These are phyloP conservation scores for Rotaria socialis DNA, from an alignment of 2,888 invertebrate genomes.

Conservation along the genomic window DNA sequence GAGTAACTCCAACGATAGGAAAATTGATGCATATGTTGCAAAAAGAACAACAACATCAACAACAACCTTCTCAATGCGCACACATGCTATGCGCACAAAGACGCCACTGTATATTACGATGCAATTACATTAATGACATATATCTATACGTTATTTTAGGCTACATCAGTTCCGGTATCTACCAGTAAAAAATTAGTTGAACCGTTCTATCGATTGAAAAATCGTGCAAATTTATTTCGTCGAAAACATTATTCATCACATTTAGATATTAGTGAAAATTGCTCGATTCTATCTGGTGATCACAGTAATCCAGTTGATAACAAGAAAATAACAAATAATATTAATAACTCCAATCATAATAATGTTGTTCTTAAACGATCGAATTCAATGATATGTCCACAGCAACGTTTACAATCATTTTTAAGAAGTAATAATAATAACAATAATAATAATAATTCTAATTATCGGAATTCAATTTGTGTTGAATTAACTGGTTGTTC, in stretches of 20 bases:
- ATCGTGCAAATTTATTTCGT: not conserved
- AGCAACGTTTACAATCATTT: constrained; percentile 1
- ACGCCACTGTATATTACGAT: not conserved
- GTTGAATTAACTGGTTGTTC: constrained; percentile 4
- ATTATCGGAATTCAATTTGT: not conserved
- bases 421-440: not conserved
- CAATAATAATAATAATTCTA: no score
- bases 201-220: not conserved
- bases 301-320: not conserved
- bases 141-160: not conserved
- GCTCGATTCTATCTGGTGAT: not conserved
- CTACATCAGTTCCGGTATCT: not conserved
- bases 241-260: constrained; percentile 31
- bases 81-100: not conserved
- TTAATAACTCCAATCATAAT: not conserved
- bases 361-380: not conserved
- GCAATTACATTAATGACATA: no score
- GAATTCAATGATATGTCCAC: constrained; percentile 22
- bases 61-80: not conserved
- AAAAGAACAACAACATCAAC: not conserved
- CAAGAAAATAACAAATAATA: not conserved
- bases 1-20: not conserved
- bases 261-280: constrained; percentile 4
- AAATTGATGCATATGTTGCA: not conserved
- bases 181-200: not conserved